Evolutionary conservation across 1,140 invertebrate species (phyloP), one percentile per base, ranked within the genome.

Genomic region (Papilio machaon): DNA sequence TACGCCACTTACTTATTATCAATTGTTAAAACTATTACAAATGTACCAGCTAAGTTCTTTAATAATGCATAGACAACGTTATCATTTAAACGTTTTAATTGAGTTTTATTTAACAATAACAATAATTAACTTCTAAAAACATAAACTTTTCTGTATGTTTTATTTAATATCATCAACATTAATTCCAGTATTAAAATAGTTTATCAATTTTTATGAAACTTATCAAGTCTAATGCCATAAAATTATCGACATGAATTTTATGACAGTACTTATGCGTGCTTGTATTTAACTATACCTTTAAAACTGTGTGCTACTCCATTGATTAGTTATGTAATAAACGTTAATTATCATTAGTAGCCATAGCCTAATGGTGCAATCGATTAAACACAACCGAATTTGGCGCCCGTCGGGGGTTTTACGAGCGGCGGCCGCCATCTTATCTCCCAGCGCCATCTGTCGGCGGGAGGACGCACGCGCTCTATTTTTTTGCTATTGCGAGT

Each of bases 401-500:
- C 46, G 73, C 73, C 73, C 43, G 43, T 17, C n/a, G 11, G 73
- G 19, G 23, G 46, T 75, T 75, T 75, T 75, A 75, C 73, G 46
- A 75, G 73, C 73, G 73, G 19, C 73, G 73, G 43, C 38, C 73
- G 73, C 73, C 73, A 75, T 52, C 73, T 75, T 47, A 75, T 75
- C 73, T 47, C 73, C 3, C 19, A 75, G 46, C 73, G 73, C 73
- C 73, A 75, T 75, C 73, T 75, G 73, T n/a, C 73, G 73, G 47
- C 73, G 47, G 46, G 73, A 52, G 73, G 73, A 43, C 73, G 73
- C 73, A 75, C 73, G 73, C 73, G 73, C 73, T 75, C 43, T 8
- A 35, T n/a, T 75, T 75, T 75, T 75, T 75, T 75, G 73, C 73
- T 75, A 49, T 75, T 75, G 73, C 73, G 46, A 75, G 73, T 75